These are phyloP conservation scores for Crypturellus tataupa DNA, from an alignment of 2,797 vertebrate genomes.

Conservation along the genomic window DNA sequence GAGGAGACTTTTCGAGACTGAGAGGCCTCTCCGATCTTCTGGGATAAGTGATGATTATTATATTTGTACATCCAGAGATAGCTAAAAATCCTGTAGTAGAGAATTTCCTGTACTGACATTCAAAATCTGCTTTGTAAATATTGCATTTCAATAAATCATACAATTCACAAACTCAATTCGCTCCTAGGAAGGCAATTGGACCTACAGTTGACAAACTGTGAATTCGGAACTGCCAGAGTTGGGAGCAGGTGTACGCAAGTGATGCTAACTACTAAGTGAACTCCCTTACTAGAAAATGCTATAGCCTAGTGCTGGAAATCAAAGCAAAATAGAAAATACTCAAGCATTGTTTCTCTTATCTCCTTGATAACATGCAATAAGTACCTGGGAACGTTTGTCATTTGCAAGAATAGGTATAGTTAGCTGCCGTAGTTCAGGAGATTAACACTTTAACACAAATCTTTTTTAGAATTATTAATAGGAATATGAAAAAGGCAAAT, in stretches of 20 bases:
- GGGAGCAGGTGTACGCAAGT: neutral
- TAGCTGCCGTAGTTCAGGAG: neutral
- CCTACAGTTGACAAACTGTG: too few species aligned
- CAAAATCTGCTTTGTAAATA: too few species aligned
- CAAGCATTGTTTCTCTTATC: neutral
- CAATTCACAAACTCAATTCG: too few species aligned
- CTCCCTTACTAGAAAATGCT: neutral
- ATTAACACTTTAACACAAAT: neutral
- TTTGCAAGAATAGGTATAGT: neutral
- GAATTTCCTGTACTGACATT: too few species aligned
- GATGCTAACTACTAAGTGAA: rapidly evolving
- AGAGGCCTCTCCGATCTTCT: too few species aligned
- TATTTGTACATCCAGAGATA: too few species aligned
- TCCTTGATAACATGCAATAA: neutral
- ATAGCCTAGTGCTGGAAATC: neutral
- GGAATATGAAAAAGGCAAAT: constrained; percentile 24
- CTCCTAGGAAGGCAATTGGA: too few species aligned
- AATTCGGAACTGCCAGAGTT: too few species aligned
- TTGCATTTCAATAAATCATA: too few species aligned
- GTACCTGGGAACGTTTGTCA: neutral
- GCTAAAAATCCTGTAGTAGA: too few species aligned
- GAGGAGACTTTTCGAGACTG: too few species aligned
- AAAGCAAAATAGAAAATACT: neutral
- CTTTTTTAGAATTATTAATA: neutral
- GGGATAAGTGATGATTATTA: too few species aligned